Evolutionary conservation across 2,113 vertebrate species (phyloP).

Genomic region (Lycocorax pyrrhopterus): DNA sequence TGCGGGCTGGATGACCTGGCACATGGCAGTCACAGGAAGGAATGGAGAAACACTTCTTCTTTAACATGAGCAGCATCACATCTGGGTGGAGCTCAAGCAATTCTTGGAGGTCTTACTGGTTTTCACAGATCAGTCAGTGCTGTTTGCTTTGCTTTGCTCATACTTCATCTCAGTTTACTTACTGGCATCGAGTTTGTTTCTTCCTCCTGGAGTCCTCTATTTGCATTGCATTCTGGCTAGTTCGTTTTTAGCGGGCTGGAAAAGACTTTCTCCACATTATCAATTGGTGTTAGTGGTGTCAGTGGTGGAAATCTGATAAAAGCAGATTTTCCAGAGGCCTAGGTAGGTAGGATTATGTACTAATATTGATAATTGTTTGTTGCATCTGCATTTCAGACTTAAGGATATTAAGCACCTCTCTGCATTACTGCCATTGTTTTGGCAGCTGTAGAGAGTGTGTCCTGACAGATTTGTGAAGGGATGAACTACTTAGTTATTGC

Average conservation of each 20-base stretch:
- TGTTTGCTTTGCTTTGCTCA: background rate
- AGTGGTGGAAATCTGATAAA: background rate
- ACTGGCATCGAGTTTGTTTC: background rate
- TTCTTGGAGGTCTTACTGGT: background rate
- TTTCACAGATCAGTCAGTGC: background rate
- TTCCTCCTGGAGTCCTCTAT: background rate
- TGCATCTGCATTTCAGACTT: background rate
- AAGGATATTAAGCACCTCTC: background rate
- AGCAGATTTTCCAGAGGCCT: slow-evolving; percentile 4
- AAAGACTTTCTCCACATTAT: background rate
- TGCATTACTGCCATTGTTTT: background rate
- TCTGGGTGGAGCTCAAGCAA: background rate
- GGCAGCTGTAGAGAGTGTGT: background rate
- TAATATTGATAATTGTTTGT: background rate
- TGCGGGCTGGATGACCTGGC: background rate
- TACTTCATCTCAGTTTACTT: background rate
- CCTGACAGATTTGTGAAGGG: background rate
- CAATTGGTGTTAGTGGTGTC: background rate
- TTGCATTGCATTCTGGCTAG: background rate
- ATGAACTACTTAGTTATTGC: background rate
- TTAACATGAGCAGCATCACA: background rate
- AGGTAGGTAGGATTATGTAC: background rate
- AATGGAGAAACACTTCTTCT: background rate
- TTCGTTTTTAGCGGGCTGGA: background rate
- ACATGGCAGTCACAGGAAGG: background rate